Base-by-base conservation (phyloP, 2,888 invertebrate species). In the Poecilobothrus nobilitatus region DNA sequence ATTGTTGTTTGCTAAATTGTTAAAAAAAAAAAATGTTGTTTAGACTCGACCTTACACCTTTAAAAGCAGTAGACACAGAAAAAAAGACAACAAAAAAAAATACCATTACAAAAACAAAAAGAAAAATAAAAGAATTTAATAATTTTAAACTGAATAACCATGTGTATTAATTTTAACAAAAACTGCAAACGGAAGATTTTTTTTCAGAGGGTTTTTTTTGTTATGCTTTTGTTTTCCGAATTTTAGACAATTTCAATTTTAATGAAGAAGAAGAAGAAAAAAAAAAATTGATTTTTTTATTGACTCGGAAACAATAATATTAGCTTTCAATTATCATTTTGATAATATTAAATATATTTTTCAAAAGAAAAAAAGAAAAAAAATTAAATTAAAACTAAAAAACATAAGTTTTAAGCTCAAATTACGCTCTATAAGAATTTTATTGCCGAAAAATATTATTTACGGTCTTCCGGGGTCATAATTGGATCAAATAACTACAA, bases 361-460 rank as follows among this genome's bases (percentile, higher is more conserved):
- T 15, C 18, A 53, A 53, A 53, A 53, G 7, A 53, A 53, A 53
- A 53, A 53, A 53, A 53, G 2, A 1, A 18, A 53, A 15, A 53
- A 53, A 15, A 53, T 53, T 37, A 8, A 37, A 27, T 27, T 27
- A 37, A 37, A 37, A 37, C 7, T 37, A 10, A 37, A 37, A 37
- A 37, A 10, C 12, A n/a, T 37, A 8, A 37, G 18, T 15, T 18
- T 53, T 15, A 18, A 53, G 18, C 18, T 53, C 53, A 53, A 53
- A 53, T 53, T 53, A 18, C 18, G 18, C 9, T 53, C n/a, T 9
- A 53, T 53, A 18, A 53, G 53, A 53, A n/a, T 53, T 53, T 53
- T 53, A 53, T 53, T 18, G 53, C 53, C 53, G 53, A 53, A 53
- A 53, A 53, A 53, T 53, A 53, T 53, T 53, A 53, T 53, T 53